These are phyloP conservation scores for Tridacna crocea DNA, from an alignment of 2,888 invertebrate species.

Conservation along the genomic window DNA sequence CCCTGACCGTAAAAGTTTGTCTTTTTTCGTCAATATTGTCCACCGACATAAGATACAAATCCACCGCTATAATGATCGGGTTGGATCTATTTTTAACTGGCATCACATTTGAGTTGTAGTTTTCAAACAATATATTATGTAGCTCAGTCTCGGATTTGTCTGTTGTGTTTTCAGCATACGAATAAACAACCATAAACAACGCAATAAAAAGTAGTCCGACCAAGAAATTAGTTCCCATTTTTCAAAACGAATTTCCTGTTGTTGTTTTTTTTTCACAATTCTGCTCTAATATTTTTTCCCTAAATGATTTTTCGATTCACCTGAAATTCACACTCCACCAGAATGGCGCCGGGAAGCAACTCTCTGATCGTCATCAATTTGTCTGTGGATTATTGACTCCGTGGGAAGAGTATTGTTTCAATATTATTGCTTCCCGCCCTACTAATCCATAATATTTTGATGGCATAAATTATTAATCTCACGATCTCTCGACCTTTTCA, in stretches of 20 bases:
- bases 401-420: background rate
- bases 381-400: background rate
- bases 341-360: no score
- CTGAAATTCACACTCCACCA: no score
- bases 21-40: conserved; percentile 59
- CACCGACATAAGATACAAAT: conserved; percentile 57
- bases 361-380: no score
- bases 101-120: conserved; percentile 47
- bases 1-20: conserved; percentile 52
- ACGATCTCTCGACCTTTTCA: conserved; percentile 9
- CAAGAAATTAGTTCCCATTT: no score
- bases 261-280: no score
- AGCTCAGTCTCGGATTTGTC: conserved; percentile 33
- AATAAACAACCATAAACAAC: no score
- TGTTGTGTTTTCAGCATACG: background rate
- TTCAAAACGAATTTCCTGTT: no score
- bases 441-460: conserved; percentile 18
- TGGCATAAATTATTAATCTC: conserved; percentile 11
- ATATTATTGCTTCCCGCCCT: background rate
- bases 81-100: conserved; percentile 26
- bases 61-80: conserved; percentile 39
- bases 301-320: no score
- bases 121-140: conserved; percentile 38
- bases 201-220: no score
- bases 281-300: no score